A percentile compares a stretch with the other conserved stretches of the same genome.
These are phyloP conservation scores for Phalangium opilio DNA, from an alignment of 2,888 invertebrate species.

Conservation along the genomic window DNA sequence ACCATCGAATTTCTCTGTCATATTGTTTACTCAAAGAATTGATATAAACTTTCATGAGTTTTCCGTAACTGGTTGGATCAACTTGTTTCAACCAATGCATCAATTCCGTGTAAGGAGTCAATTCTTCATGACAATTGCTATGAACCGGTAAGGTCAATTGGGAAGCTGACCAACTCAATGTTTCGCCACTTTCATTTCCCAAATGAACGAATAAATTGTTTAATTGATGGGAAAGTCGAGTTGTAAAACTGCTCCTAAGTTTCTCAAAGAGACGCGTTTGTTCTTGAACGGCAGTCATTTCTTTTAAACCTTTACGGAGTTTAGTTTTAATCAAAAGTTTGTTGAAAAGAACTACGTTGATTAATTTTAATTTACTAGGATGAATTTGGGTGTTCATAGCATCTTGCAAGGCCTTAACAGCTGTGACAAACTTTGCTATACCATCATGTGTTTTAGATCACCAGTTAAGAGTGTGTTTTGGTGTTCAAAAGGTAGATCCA, in stretches of 20 bases:
- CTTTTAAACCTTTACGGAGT: conserved; percentile 26
- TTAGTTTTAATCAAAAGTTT: not conserved
- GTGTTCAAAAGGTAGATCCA: conserved; percentile 51
- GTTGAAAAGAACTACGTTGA: not conserved
- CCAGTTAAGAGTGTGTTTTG: conserved; percentile 53
- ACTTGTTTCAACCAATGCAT: conserved; percentile 83
- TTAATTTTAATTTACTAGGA: conserved; percentile 27
- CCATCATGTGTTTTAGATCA: conserved; percentile 45
- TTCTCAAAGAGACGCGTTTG: conserved; percentile 62
- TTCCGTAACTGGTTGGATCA: conserved; percentile 50
- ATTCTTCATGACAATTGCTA: conserved; percentile 63
- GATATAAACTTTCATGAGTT: conserved; percentile 64
- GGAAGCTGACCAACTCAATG: conserved; percentile 32
- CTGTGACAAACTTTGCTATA: conserved; percentile 39
- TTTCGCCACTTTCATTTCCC: conserved; percentile 55
- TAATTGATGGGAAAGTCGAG: conserved; percentile 69
- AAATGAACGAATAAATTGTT: conserved; percentile 90
- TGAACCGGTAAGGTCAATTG: conserved; percentile 56
- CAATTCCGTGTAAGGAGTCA: conserved; percentile 70
- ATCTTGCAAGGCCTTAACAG: conserved; percentile 54
- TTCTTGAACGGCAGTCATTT: conserved; percentile 59
- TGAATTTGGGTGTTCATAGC: conserved; percentile 45
- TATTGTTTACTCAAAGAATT: conserved; percentile 69
- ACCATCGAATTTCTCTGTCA: conserved; percentile 63
- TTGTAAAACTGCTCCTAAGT: conserved; percentile 60